Base-by-base conservation (phyloP, 2,888 invertebrate species). In the Acrobasis repandana region DNA sequence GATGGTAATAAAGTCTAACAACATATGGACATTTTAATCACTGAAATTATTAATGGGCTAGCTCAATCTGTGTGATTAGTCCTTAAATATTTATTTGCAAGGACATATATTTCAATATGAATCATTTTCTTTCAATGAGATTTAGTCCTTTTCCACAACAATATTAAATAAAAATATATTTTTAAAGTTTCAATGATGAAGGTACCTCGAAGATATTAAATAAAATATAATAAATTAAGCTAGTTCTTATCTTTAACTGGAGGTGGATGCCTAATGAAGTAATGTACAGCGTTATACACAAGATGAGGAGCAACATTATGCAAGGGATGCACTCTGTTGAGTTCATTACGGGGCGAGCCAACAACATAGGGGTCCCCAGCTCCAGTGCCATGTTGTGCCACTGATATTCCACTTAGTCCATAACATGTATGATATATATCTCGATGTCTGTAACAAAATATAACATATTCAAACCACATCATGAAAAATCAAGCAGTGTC, bases 351-450 rank as follows among this genome's bases (percentile, higher is more conserved):
- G 5, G 93, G 88, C 61, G 93, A 86, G 9, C 97, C 97, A 34
- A 96, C 88, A 54, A 96, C 85, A 63, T 91, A 86, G 1, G 93
- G 90, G 62, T 93, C 87, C 15, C 86, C 82, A 6, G 80, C 79
- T 6, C 90, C 88, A 4, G 86, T 86, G 50, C 92, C 91, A 83
- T 97, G 96, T 82, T 99, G 99, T 2, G 99, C 97, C 63, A 99
- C 94, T 15, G 99, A 97, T 52, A 99, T 92, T 4, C 99, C 99
- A 87, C 98, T 98, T 54, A 99, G 90, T 1, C 97, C 96, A 80
- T 99, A 99, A 86, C 99, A 99, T 0, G 99, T 98, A 86, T 99
- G 99, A 85, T 99, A 99, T 68, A 97, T 95, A 91, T 99, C 99
- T 71, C 96, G 93, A 56, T 94, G 94, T 80, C 97, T 97, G 88